These are phyloP conservation scores for Bovichtus variegatus DNA, from an alignment of 2,797 vertebrate species.

Conservation along the genomic window DNA sequence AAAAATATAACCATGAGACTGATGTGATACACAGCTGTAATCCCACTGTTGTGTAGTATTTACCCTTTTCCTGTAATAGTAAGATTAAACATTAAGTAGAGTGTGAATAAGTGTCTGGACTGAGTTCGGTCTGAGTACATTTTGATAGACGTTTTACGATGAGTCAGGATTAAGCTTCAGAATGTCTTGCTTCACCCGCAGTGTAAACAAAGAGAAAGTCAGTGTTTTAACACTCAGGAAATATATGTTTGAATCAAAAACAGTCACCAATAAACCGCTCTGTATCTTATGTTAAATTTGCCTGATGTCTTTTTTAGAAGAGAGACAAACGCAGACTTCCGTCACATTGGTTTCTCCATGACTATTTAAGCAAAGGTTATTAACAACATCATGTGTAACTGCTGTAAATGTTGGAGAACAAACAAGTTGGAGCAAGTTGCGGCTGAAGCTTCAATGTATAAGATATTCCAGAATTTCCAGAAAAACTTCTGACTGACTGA, in stretches of 20 bases:
- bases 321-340: not conserved
- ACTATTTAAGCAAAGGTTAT: not conserved
- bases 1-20: not conserved
- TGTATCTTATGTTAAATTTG: not conserved
- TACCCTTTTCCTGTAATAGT: not conserved
- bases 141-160: not conserved
- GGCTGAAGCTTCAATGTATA: too few relatives aligned
- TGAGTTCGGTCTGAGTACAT: not conserved
- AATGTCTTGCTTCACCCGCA: not conserved
- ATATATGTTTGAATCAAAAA: constrained; percentile 1
- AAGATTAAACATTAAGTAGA: not conserved
- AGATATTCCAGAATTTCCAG: too few relatives aligned
- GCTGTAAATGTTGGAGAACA: not conserved
- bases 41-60: not conserved
- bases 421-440: too few relatives aligned
- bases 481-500: too few relatives aligned
- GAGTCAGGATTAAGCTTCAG: not conserved
- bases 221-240: constrained; percentile 52
- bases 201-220: not conserved
- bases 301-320: not conserved
- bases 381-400: too few relatives aligned
- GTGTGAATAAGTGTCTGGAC: not conserved
- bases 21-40: not conserved
- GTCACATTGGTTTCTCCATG: not conserved
- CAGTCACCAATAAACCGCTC: constrained; percentile 48